Evolutionary conservation across 2,797 vertebrate species (phyloP).

Genomic region (Galago senegalensis): DNA sequence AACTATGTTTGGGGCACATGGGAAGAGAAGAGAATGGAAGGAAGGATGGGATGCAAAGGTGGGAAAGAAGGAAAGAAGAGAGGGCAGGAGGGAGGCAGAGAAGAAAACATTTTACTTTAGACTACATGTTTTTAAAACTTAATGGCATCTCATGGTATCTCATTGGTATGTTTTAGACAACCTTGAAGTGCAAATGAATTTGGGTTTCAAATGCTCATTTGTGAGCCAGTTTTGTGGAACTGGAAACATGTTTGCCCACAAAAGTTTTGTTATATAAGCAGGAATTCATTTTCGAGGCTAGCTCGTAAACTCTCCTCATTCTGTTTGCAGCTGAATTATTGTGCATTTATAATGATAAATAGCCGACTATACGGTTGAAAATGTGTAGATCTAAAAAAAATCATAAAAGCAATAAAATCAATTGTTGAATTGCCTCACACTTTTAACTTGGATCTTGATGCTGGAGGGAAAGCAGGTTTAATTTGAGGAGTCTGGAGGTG

Average conservation of each 20-base stretch:
- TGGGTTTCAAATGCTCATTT: slow-evolving; percentile 56
- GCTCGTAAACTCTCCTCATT: slow-evolving; percentile 32
- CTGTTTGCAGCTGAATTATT: slow-evolving; percentile 56
- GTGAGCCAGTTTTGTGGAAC: slow-evolving; percentile 56
- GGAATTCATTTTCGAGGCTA: slow-evolving; percentile 46
- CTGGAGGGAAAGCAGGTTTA: slow-evolving; percentile 44
- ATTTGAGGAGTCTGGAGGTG: neutral
- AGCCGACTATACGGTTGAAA: slow-evolving; percentile 18
- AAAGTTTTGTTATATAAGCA: slow-evolving; percentile 55
- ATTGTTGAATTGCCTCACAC: neutral
- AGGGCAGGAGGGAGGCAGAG: neutral
- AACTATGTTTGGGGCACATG: slow-evolving; percentile 73
- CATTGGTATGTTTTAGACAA: neutral
- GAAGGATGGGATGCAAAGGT: too few species aligned
- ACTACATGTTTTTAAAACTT: slow-evolving; percentile 5
- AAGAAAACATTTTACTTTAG: neutral
- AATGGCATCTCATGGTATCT: neutral
- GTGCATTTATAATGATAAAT: slow-evolving; percentile 39
- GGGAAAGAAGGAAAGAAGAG: neutral
- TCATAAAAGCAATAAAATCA: slow-evolving; percentile 45
- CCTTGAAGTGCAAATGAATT: slow-evolving; percentile 42
- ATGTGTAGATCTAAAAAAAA: slow-evolving; percentile 42
- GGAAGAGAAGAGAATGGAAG: neutral
- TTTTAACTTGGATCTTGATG: neutral
- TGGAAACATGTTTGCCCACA: slow-evolving; percentile 28